Percentiles rank a stretch among this genome's conserved stretches.
These are phyloP conservation scores for Caradrina clavipalpis DNA, from an alignment of 2,888 invertebrate genomes.

Conservation along the genomic window DNA sequence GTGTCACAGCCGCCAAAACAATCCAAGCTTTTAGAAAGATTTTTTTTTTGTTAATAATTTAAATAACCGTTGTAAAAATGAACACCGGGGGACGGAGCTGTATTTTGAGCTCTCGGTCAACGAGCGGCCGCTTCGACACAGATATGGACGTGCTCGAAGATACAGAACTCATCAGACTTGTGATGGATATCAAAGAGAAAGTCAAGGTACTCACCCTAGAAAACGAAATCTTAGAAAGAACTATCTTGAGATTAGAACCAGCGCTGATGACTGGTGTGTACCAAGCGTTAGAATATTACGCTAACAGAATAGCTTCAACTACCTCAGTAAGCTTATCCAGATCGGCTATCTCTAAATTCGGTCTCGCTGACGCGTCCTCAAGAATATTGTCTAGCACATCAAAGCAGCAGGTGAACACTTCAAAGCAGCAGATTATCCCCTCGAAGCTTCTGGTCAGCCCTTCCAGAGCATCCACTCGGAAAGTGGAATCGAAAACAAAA, in stretches of 20 bases:
- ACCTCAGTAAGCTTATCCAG: constrained; percentile 75
- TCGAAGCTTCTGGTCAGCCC: constrained; percentile 65
- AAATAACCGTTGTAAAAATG: constrained; percentile 37
- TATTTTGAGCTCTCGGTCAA: constrained; percentile 74
- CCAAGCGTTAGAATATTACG: constrained; percentile 84
- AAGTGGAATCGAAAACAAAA: constrained; percentile 81
- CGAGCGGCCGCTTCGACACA: constrained; percentile 65
- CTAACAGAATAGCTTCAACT: constrained; percentile 75
- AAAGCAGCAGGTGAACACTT: not conserved
- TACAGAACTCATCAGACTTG: constrained; percentile 78
- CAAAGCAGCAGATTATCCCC: constrained; percentile 44
- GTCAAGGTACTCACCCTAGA: constrained; percentile 82
- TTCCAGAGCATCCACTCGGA: constrained; percentile 75
- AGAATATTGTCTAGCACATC: constrained; percentile 45
- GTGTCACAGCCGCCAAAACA: constrained; percentile 26
- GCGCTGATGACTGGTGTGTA: constrained; percentile 84
- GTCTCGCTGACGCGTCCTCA: constrained; percentile 68
- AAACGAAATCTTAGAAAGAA: constrained; percentile 89
- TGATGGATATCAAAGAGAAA: constrained; percentile 77
- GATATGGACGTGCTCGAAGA: constrained; percentile 79
- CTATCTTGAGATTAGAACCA: constrained; percentile 86
- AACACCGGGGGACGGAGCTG: constrained; percentile 65
- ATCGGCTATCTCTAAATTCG: constrained; percentile 76
- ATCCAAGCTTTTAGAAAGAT: constrained; percentile 13
- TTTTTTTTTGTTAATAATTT: constrained; percentile 12